Evolutionary conservation across 2,797 vertebrate genomes (phyloP), one percentile per base, ranked within the genome.

Genomic region (Poeciliopsis infans): DNA sequence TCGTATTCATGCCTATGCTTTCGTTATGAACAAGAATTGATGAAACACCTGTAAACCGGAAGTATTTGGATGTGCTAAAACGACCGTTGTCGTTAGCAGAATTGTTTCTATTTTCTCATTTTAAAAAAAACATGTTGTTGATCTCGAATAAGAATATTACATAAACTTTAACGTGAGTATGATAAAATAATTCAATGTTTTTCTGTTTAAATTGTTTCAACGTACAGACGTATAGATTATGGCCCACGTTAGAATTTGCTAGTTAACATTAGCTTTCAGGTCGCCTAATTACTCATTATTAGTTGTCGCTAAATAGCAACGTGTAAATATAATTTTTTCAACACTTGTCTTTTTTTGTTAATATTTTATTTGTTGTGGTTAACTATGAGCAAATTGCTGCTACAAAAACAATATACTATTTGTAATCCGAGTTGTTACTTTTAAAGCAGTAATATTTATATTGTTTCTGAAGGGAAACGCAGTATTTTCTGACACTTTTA

Each of bases 41-140:
- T 47, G 13, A 13, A 66, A 83, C 83, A 84, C 84, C 55, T 68
- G 70, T 25, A 39, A 49, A 73, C 86, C 86, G 92, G 92, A 94
- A 91, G 80, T 86, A 77, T 3, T 84, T 77, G 13, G 18, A 39
- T 18, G 2, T 20, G 81, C 78, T 43, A 33, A 46, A 16, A 41
- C 2, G 20, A 11, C 76, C 16, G 51, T 0, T 18, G 16, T 18
- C 11, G 11, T 75, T 55, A 55, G 41, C 41, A 71, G 41, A 7
- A 0, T 77, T 68, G 23, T 1, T 1, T 57, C 23, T 82, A 3
- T 31, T 66, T 72, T 12, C 1, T 13, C 0, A 28, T 45, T 23
- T 10, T 3, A 55, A 59, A 31, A 31, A 28, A 59, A 31, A 59
- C n/a, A 31, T 12, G 10, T 16, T 11, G 10, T 18, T 84, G 12